phyloP scores from a whole-genome alignment of 2,888 invertebrate genomes.

The Baccha elongata region DNA sequence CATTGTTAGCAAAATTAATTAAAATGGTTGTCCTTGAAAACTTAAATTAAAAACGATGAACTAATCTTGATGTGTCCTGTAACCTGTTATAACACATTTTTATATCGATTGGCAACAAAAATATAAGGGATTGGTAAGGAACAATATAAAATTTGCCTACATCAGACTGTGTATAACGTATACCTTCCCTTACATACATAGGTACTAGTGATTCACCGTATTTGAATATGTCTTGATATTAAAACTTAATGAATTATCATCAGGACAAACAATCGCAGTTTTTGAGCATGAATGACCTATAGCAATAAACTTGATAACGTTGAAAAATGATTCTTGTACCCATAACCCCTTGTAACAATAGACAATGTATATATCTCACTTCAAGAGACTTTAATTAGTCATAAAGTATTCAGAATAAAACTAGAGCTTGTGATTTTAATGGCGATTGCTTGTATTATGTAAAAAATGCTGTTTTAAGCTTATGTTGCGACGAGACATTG shows the following conservation, averaged over 20 bases:
- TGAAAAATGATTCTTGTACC: background rate
- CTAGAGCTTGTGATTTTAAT: background rate
- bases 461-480: conserved; percentile 7
- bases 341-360: background rate
- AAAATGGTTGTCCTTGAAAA: background rate
- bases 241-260: too few relatives aligned
- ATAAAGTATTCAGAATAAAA: conserved; percentile 3
- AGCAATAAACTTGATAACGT: conserved; percentile 23
- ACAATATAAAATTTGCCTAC: background rate
- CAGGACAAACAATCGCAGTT: background rate
- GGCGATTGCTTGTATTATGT: background rate
- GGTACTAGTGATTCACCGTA: background rate
- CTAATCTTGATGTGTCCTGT: background rate
- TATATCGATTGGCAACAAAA: background rate
- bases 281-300: conserved; percentile 11
- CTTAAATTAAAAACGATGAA: background rate
- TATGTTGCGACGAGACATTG: conserved; percentile 5
- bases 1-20: too few relatives aligned
- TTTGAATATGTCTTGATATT: too few relatives aligned
- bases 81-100: background rate
- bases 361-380: background rate
- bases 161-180: background rate
- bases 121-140: background rate
- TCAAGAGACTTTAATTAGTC: background rate
- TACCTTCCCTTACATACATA: background rate